phyloP scores from a whole-genome alignment of 1,140 invertebrate genomes.

The Euborellia annulipes region DNA sequence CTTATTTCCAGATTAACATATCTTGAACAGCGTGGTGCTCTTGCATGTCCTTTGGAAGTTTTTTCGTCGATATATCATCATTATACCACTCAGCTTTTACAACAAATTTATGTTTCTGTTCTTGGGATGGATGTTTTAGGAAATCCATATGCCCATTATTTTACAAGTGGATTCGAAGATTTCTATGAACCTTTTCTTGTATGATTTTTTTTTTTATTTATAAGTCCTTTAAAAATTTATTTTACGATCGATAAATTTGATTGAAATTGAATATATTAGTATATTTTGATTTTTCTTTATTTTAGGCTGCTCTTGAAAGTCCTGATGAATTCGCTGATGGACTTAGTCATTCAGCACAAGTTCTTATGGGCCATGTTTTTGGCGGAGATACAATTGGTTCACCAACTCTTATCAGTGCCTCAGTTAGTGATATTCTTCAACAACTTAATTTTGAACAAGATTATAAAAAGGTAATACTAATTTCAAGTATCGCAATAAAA shows the following conservation, averaged over 20 bases:
- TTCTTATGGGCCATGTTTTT: constrained; percentile 46
- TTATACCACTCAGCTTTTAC: constrained; percentile 61
- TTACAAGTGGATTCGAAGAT: constrained; percentile 48
- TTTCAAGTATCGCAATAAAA: no score
- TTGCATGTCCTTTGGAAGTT: constrained; percentile 41
- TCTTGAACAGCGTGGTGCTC: constrained; percentile 52
- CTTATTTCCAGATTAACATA: constrained; percentile 62
- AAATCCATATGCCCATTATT: constrained; percentile 67
- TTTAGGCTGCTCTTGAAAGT: constrained; percentile 35
- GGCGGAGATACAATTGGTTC: constrained; percentile 41
- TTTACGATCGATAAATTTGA: no score
- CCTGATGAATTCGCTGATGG: constrained; percentile 57
- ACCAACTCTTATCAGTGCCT: constrained; percentile 43
- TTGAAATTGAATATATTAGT: no score
- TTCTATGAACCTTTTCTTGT: constrained; percentile 59
- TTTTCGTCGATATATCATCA: constrained; percentile 44
- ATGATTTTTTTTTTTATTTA: no score
- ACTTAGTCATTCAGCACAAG: constrained; percentile 38
- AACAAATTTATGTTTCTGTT: constrained; percentile 80
- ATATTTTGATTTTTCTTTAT: no score
- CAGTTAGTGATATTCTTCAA: constrained; percentile 42
- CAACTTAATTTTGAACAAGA: constrained; percentile 55
- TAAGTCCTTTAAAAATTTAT: no score
- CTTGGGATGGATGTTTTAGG: constrained; percentile 78
- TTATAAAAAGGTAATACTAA: constrained; percentile 45